Conservation (phyloP, 2,797 vertebrate species). For the Bradypodion pumilum region DNA sequence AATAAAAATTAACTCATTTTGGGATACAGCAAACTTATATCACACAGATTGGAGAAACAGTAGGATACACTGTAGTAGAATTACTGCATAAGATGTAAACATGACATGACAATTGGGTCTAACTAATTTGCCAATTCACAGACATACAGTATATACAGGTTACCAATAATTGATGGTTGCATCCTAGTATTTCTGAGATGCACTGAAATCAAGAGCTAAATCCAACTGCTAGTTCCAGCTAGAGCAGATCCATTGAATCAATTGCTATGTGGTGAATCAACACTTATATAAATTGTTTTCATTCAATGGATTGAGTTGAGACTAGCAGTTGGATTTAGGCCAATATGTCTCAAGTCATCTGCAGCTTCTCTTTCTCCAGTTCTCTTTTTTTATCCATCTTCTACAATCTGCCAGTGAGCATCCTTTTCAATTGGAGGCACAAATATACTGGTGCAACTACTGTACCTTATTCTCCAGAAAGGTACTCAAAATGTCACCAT, state of each 20-base stretch:
- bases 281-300: no score
- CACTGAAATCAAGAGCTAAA: neutral
- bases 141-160: neutral
- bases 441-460: neutral
- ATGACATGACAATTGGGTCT: neutral
- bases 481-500: neutral
- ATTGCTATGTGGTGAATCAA: no score
- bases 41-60: neutral
- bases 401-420: no score
- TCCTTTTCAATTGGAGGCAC: no score
- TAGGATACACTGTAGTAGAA: neutral
- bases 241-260: no score
- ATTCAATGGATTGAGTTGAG: no score
- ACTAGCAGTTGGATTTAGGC: no score
- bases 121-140: neutral
- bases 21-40: neutral
- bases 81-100: neutral
- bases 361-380: no score
- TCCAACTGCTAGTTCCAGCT: no score
- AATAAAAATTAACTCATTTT: neutral
- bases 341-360: no score
- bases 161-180: neutral
- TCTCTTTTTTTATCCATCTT: no score
- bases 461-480: neutral
- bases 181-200: neutral